phyloP scores from a whole-genome alignment of 1,140 invertebrate species.

The Drosophila busckii region DNA sequence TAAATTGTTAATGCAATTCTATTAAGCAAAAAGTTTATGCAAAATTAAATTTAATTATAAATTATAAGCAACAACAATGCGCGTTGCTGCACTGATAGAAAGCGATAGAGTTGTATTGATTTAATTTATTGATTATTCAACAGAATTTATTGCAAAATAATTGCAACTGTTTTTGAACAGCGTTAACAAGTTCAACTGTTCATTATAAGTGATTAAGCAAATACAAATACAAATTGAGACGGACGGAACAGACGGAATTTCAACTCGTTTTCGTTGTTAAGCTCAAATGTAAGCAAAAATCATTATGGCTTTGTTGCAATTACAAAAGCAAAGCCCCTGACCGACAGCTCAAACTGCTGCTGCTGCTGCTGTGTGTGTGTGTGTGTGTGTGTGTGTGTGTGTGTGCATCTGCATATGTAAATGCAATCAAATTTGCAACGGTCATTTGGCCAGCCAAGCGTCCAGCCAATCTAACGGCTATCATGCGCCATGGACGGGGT shows the following conservation, averaged over 20 bases:
- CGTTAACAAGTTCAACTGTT: constrained; percentile 9
- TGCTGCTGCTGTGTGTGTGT: background rate
- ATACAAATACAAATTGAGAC: constrained; percentile 27
- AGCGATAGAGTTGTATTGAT: too few relatives aligned
- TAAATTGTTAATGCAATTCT: too few relatives aligned
- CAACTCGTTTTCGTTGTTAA: constrained; percentile 28
- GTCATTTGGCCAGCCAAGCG: constrained; percentile 63
- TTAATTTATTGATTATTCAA: too few relatives aligned
- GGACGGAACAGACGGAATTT: background rate
- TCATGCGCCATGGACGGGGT: constrained; percentile 36
- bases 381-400: constrained; percentile 18
- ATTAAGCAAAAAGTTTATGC: too few relatives aligned
- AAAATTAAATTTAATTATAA: too few relatives aligned
- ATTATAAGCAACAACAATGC: too few relatives aligned
- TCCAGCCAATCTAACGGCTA: constrained; percentile 66
- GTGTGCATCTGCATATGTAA: constrained; percentile 62
- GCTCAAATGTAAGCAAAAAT: constrained; percentile 41
- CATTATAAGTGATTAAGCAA: constrained; percentile 29
- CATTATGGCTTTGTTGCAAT: constrained; percentile 42
- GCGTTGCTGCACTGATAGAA: too few relatives aligned
- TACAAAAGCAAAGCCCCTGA: constrained; percentile 22
- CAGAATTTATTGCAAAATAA: too few relatives aligned
- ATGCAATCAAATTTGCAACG: constrained; percentile 73
- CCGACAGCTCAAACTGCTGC: background rate
- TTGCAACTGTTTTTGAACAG: too few relatives aligned